Percentiles rank a stretch among this genome's conserved stretches.
Conservation (phyloP, 2,797 vertebrate genomes). For the Sebastes elongatus region DNA sequence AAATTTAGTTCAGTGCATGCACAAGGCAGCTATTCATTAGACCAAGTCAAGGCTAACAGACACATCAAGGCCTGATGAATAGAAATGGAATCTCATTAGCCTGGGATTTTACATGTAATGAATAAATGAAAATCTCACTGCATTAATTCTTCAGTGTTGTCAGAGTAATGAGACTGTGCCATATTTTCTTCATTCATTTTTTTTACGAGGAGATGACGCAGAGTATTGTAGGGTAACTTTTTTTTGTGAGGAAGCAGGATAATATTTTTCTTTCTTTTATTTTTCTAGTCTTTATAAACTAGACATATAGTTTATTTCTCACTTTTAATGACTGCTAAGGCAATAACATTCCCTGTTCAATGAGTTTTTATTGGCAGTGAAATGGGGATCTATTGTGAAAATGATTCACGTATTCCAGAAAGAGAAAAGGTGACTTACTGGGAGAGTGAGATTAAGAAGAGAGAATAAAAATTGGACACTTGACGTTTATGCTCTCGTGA, state of each 20-base stretch:
- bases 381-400: slow-evolving; percentile 1
- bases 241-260: not conserved
- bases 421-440: not conserved
- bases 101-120: slow-evolving; percentile 52
- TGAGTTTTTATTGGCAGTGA: not conserved
- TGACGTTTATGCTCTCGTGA: slow-evolving; percentile 26
- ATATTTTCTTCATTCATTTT: slow-evolving; percentile 15
- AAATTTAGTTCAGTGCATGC: slow-evolving; percentile 20
- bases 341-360: not conserved
- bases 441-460: not conserved
- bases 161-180: slow-evolving; percentile 24
- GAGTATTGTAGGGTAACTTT: not conserved
- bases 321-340: not conserved
- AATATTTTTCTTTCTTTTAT: not conserved
- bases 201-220: not conserved
- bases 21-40: slow-evolving; percentile 37
- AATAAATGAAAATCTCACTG: slow-evolving; percentile 50
- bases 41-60: slow-evolving; percentile 19
- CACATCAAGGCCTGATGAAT: slow-evolving; percentile 31
- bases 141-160: slow-evolving; percentile 47
- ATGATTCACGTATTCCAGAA: not conserved
- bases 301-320: not conserved
- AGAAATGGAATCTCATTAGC: slow-evolving; percentile 56
- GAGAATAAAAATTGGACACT: not conserved
- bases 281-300: not conserved